Percentiles rank a stretch among this genome's conserved stretches.
Conservation (phyloP, 1,140 invertebrate genomes). For the Lithobius niger region DNA sequence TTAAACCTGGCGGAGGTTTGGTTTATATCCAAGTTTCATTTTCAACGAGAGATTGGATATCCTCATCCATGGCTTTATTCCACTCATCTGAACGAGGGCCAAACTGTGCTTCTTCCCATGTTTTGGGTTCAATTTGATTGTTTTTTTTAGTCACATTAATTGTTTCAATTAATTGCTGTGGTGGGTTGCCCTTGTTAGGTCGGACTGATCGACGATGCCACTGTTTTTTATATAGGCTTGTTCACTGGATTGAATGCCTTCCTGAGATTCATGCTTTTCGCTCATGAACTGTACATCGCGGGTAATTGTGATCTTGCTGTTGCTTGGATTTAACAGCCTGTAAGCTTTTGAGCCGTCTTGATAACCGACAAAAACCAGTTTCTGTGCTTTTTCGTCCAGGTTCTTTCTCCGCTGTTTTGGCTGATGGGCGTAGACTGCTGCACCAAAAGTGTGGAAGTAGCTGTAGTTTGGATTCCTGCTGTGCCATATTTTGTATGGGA, state of each 20-base stretch:
- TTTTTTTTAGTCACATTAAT: no score
- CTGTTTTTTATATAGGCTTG: no score
- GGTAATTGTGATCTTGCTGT: no score
- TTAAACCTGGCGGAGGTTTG: background rate
- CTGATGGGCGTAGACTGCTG: constrained; percentile 22
- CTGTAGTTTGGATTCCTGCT: constrained; percentile 21
- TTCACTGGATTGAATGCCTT: no score
- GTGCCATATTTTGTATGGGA: constrained; percentile 26
- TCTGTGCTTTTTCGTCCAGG: constrained; percentile 15
- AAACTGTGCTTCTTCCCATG: background rate
- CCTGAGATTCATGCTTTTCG: no score
- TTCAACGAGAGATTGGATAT: background rate
- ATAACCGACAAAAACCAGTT: constrained; percentile 15
- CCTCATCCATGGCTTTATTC: background rate
- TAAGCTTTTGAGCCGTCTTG: background rate
- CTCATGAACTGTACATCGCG: no score
- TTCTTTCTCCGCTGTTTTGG: constrained; percentile 21
- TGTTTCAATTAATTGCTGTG: no score
- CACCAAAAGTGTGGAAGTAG: constrained; percentile 26
- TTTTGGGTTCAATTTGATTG: no score
- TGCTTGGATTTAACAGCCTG: no score
- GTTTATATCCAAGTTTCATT: background rate
- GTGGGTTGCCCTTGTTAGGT: no score
- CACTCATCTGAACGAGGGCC: background rate
- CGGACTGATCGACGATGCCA: no score